Base-by-base conservation (phyloP, 2,113 vertebrate species). In the Rhineura floridana region DNA sequence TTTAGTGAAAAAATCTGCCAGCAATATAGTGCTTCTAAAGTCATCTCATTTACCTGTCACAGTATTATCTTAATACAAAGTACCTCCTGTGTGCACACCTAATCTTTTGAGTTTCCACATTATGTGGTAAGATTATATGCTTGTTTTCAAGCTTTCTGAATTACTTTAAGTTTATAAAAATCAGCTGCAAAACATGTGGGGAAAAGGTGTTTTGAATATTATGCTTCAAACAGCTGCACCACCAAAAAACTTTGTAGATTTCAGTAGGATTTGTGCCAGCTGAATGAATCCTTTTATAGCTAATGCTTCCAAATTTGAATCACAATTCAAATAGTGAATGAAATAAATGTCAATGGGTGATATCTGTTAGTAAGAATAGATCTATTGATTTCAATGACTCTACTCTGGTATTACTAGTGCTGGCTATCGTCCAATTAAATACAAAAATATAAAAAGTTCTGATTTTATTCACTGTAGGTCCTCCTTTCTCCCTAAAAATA, bases 161-260 rank as follows among this genome's bases (percentile, higher is more conserved):
- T 89, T 83, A 28, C 84, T 94, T 93, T 70, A 87, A 91, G 84
- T 48, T 72, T 33, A 86, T 90, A 42, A 65, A 91, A 86, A 91
- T 84, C 0, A 55, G 30, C 50, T 90, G 39, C 89, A 81, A 90
- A 90, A 80, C 8, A 79, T 13, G 82, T 9, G 6, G 63, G 8
- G 17, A n/a, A 30, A 72, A 72, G 39, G 19, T 79, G 5, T 85
- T 4, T 36, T 36, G 44, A 17, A 11, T 23, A 23, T 23, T n/a
- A 50, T 82, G 44, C 33, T 65, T 83, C 23, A 76, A 62, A 28
- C 8, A 39, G 13, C 70, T 83, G n/a, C 52, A 63, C 69, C n/a
- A 33, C 8, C 59, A 65, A 42, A 82, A 83, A 65, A 15, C 17
- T 28, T n/a, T 46, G 6, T 65, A 33, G 50, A 83, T 82, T 82